Percentiles rank a stretch among this genome's conserved stretches.
These are phyloP conservation scores for Eulemur rubriventer DNA, from an alignment of 2,797 vertebrate genomes.

Conservation along the genomic window DNA sequence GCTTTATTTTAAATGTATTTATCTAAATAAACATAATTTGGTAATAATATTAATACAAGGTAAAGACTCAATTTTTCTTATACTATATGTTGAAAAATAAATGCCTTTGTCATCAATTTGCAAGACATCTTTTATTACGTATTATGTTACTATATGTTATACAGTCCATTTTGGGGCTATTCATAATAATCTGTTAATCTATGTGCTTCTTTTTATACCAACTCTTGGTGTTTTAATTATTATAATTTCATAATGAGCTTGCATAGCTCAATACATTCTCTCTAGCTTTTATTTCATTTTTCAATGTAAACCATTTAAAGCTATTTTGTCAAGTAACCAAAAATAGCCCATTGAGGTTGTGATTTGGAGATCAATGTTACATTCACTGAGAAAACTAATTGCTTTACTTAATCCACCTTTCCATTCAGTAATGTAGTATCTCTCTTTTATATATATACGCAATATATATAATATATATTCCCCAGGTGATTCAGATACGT, in stretches of 20 bases:
- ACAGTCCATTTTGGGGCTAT: neutral
- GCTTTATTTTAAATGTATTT: constrained; percentile 7
- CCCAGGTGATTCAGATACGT: too few species aligned
- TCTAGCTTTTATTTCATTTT: neutral
- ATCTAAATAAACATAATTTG: neutral
- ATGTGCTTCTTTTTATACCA: neutral
- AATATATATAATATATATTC: too few species aligned
- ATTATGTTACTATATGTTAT: neutral
- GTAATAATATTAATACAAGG: neutral
- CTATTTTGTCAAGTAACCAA: neutral
- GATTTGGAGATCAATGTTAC: neutral
- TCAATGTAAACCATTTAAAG: neutral
- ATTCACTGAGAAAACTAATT: neutral
- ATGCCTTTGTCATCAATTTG: neutral
- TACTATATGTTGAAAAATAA: neutral
- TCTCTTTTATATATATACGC: neutral
- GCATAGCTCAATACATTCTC: neutral
- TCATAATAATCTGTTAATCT: neutral
- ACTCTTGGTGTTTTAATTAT: neutral
- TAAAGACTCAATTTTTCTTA: neutral
- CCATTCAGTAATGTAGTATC: neutral
- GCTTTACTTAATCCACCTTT: constrained; percentile 14
- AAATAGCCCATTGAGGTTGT: neutral
- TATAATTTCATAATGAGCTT: neutral
- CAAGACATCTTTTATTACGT: neutral